Evolutionary conservation across 37 sponge, comb jelly and placozoan genomes (phyloP).

Genomic region (Amphimedon queenslandica): DNA sequence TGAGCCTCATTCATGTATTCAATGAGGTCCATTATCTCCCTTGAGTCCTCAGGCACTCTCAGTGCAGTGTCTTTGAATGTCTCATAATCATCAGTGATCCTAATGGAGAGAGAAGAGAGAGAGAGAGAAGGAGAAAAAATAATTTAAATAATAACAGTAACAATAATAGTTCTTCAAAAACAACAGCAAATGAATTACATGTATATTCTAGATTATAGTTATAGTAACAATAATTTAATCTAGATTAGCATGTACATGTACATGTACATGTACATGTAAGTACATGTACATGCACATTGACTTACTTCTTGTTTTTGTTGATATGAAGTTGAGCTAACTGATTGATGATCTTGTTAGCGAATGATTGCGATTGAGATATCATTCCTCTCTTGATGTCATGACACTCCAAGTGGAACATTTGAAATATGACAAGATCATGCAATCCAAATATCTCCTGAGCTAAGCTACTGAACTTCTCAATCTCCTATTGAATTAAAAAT

Average conservation of each 20-base stretch:
- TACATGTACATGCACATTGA: too few relatives aligned
- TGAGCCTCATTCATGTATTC: constrained; percentile 74
- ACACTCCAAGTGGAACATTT: constrained; percentile 84
- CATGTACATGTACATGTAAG: too few relatives aligned
- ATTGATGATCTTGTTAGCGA: constrained; percentile 28
- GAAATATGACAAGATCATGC: constrained; percentile 49
- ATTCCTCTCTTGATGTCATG: constrained; percentile 78
- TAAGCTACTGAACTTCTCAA: constrained; percentile 28
- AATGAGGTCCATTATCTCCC: constrained; percentile 88
- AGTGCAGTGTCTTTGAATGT: constrained; percentile 59
- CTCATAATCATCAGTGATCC: constrained; percentile 85
- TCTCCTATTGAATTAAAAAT: constrained; percentile 21
- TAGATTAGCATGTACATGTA: too few relatives aligned
- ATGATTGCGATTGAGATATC: constrained; percentile 13
- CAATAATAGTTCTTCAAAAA: neutral
- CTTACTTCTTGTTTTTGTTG: constrained; percentile 70
- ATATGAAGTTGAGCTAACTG: constrained; percentile 57
- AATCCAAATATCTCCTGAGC: constrained; percentile 48
- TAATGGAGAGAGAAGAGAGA: constrained; percentile 19
- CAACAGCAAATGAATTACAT: neutral
- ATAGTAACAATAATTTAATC: too few relatives aligned
- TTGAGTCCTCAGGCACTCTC: constrained; percentile 78
- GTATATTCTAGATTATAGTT: neutral
- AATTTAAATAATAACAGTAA: neutral
- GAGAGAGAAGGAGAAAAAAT: constrained; percentile 8